These are phyloP conservation scores for Microplitis demolitor DNA, from an alignment of 1,140 invertebrate species.

Conservation along the genomic window DNA sequence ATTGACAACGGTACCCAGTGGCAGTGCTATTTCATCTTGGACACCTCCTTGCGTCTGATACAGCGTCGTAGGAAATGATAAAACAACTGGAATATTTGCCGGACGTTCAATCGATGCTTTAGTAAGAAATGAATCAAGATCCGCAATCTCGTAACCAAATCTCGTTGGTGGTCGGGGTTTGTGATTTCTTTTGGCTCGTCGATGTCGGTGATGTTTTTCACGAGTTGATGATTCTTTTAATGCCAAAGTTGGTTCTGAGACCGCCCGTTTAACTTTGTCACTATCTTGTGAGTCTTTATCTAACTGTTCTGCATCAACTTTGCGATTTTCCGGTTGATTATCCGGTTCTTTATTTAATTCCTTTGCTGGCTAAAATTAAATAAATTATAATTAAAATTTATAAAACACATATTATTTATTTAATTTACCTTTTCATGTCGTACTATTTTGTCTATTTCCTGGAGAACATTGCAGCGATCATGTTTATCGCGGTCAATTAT, in stretches of 20 bases:
- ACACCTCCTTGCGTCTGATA: slow-evolving; percentile 76
- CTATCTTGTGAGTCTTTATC: slow-evolving; percentile 22
- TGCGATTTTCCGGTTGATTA: neutral
- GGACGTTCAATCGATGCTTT: slow-evolving; percentile 75
- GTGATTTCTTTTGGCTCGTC: slow-evolving; percentile 43
- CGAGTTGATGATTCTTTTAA: slow-evolving; percentile 38
- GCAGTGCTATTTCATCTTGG: slow-evolving; percentile 73
- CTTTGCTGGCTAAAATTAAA: neutral
- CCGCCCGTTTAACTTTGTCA: slow-evolving; percentile 47
- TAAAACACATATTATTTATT: neutral
- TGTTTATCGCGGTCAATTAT: slow-evolving; percentile 30
- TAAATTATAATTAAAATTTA: neutral
- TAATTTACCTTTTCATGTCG: slow-evolving; percentile 32
- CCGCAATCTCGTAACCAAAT: slow-evolving; percentile 77
- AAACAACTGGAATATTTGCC: slow-evolving; percentile 80
- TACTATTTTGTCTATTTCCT: slow-evolving; percentile 37
- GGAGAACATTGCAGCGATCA: neutral
- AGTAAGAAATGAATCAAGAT: slow-evolving; percentile 74
- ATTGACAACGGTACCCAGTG: slow-evolving; percentile 82
- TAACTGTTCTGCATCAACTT: slow-evolving; percentile 15
- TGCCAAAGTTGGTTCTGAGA: slow-evolving; percentile 48
- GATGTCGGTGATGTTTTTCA: slow-evolving; percentile 40
- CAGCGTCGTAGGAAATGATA: slow-evolving; percentile 74
- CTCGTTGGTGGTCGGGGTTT: slow-evolving; percentile 41
- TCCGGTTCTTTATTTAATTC: neutral